Conservation (phyloP, 2,113 vertebrate genomes). For the Ancistrus triradiatus region DNA sequence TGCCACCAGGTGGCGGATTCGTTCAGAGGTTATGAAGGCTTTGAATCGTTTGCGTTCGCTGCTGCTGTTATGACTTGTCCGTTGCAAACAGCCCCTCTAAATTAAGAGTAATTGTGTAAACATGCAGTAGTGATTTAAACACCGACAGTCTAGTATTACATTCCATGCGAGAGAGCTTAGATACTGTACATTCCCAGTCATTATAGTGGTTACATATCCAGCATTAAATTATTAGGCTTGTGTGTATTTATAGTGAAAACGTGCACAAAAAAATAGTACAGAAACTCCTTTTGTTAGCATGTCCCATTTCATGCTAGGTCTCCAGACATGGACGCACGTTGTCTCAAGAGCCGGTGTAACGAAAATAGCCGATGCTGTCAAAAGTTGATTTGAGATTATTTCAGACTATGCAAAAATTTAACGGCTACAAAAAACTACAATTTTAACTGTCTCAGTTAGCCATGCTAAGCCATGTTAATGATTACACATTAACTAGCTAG, state of each 20-base stretch:
- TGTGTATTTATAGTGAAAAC: constrained; percentile 16
- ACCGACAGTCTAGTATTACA: constrained; percentile 16
- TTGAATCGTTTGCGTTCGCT: constrained; percentile 35
- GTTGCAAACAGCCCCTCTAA: constrained; percentile 20
- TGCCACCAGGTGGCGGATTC: constrained; percentile 25
- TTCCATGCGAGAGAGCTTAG: constrained; percentile 19
- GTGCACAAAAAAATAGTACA: constrained; percentile 10
- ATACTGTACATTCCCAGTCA: not conserved
- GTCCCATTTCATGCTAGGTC: not conserved
- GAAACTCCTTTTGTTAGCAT: not conserved
- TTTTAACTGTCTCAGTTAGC: no score
- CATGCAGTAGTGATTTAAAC: constrained; percentile 42
- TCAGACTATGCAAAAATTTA: no score
- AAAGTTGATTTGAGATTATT: no score
- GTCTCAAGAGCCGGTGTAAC: no score
- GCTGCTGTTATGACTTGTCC: not conserved
- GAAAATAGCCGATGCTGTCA: no score
- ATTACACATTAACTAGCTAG: no score
- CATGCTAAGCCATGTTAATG: no score
- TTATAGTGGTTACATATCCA: constrained; percentile 16
- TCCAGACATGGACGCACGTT: no score
- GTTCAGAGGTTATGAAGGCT: constrained; percentile 25
- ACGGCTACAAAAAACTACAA: no score
- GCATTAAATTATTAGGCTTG: constrained; percentile 19
- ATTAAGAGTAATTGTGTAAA: constrained; percentile 32